Base-by-base conservation (phyloP, 2,888 invertebrate species). In the Corbicula japonica region DNA sequence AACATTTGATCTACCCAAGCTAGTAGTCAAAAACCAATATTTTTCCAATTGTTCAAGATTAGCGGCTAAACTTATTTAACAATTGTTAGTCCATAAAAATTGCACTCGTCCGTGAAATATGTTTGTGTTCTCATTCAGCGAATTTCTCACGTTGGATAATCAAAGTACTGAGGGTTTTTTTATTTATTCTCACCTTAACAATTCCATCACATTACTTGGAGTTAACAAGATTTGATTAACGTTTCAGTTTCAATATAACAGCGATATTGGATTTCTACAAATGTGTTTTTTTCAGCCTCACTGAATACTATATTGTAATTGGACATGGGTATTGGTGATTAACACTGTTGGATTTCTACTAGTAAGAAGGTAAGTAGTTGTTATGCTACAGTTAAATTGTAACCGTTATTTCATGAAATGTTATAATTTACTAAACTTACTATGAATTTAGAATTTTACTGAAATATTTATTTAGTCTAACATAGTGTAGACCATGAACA, bases 1-100 rank as follows among this genome's bases (percentile, higher is more conserved):
- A 58, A 35, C 35, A 12, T 58, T 58, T 58, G 58, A 58, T 58
- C 58, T 58, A 35, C 35, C 21, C 35, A 35, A 21, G 34, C 35
- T 15, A 35, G n/a, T 58, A 58, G 35, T 21, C 58, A 58, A 58
- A 58, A 58, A 58, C 58, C 58, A 58, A 58, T 58, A 58, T 58
- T 34, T 58, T 58, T 35, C 1, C 58, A 58, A 58, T 58, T 58
- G 58, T 34, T 35, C 35, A n/a, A 35, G 58, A 58, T 58, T 58
- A 58, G 34, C 58, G 35, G 58, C 35, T 58, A 58, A 58, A 58
- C 58, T 58, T 58, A 54, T 54, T 54, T 54, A 18, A 32, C 32
- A 32, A 54, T 54, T 54, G 54, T 54, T 35, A 58, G 32, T 35
- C 58, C 35, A 58, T 58, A 21, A 21, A 35, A 35, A 2, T 10